Conservation (phyloP, 2,888 invertebrate species). For the Habroteleia sp. region DNA sequence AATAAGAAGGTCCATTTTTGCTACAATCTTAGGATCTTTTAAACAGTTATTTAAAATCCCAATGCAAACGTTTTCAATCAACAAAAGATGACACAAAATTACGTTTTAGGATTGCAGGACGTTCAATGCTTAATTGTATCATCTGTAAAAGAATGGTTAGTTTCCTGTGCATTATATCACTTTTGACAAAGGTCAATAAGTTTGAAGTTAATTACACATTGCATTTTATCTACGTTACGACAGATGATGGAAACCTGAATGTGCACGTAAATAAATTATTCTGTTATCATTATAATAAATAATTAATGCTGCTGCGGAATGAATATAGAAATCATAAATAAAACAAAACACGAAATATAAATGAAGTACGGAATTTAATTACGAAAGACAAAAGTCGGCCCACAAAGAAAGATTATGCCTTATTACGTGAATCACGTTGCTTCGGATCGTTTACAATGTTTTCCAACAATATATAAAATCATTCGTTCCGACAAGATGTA, state of each 20-base stretch:
- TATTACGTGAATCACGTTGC: slow-evolving; percentile 13
- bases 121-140: slow-evolving; percentile 20
- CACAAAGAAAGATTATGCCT: slow-evolving; percentile 21
- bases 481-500: not conserved
- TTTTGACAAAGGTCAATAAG: slow-evolving; percentile 56
- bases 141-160: slow-evolving; percentile 22
- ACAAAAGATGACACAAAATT: too few relatives aligned
- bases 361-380: slow-evolving; percentile 34
- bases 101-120: not conserved
- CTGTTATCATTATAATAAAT: slow-evolving; percentile 32
- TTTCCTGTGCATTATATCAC: slow-evolving; percentile 46
- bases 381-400: slow-evolving; percentile 12
- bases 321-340: slow-evolving; percentile 23
- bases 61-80: too few relatives aligned
- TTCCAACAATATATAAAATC: slow-evolving; percentile 19
- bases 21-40: too few relatives aligned
- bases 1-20: too few relatives aligned
- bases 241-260: slow-evolving; percentile 39
- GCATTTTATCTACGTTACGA: slow-evolving; percentile 45
- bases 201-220: slow-evolving; percentile 44
- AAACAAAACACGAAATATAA: slow-evolving; percentile 34
- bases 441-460: slow-evolving; percentile 15
- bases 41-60: too few relatives aligned
- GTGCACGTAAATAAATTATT: slow-evolving; percentile 19
- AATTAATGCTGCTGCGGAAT: slow-evolving; percentile 30